These are phyloP conservation scores for Capreolus pygargus DNA, from an alignment of 2,113 vertebrate species.

Conservation along the genomic window DNA sequence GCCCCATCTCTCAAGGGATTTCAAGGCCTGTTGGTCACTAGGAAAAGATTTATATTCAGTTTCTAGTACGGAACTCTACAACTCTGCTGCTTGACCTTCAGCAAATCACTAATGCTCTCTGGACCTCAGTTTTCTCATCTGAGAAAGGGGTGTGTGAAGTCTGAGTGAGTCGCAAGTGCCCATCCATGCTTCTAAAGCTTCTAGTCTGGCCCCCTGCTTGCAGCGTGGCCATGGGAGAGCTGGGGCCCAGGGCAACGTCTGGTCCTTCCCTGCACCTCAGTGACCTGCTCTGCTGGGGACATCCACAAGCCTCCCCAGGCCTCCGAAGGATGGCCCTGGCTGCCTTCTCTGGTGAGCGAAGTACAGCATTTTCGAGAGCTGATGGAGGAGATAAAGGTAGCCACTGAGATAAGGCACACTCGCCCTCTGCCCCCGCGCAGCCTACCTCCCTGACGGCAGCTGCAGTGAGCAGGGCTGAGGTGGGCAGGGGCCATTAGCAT, in stretches of 20 bases:
- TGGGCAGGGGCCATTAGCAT: neutral
- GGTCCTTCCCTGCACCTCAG: neutral
- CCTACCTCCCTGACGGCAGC: neutral
- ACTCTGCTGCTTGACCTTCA: neutral
- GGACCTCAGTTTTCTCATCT: neutral
- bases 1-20: neutral
- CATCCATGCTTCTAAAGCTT: neutral
- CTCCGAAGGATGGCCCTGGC: neutral
- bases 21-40: fast-evolving
- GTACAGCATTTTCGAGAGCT: neutral
- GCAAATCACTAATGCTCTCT: neutral
- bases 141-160: neutral
- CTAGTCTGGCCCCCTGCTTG: neutral
- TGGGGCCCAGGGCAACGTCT: fast-evolving
- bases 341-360: neutral
- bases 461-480: neutral
- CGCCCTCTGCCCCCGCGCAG: neutral
- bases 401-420: neutral
- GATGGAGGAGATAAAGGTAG: neutral
- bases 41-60: neutral
- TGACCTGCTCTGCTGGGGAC: neutral
- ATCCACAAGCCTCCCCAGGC: neutral
- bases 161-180: neutral
- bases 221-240: neutral
- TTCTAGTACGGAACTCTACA: neutral